Evolutionary conservation across 2,888 invertebrate genomes (phyloP).

Genomic region (Cryptosula pallasiana): DNA sequence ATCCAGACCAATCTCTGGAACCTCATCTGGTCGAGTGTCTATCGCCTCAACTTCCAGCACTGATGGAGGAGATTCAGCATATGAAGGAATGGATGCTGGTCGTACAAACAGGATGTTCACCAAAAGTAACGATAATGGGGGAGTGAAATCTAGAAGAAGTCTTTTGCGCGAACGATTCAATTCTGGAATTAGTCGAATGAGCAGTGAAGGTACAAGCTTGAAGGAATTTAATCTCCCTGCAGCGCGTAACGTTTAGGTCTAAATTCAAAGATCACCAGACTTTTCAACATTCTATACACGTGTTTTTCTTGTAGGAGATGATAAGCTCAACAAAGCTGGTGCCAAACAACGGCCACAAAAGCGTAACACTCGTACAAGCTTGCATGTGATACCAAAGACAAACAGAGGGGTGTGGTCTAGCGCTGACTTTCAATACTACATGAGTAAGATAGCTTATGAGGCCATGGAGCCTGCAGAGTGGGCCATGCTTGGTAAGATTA

Average conservation of each 20-base stretch:
- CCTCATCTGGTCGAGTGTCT: neutral
- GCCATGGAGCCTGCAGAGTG: conserved; percentile 8
- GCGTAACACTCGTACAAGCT: neutral
- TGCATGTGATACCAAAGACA: neutral
- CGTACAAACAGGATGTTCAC: too few species aligned
- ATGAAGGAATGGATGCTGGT: too few species aligned
- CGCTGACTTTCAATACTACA: conserved; percentile 18
- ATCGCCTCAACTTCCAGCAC: neutral
- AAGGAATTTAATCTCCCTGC: too few species aligned
- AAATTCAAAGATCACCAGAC: too few species aligned
- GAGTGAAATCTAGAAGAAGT: too few species aligned
- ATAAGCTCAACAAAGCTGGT: neutral
- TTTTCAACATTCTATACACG: neutral
- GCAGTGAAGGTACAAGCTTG: neutral
- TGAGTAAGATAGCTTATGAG: conserved; percentile 8
- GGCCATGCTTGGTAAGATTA: conserved; percentile 17
- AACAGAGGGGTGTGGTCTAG: conserved; percentile 20
- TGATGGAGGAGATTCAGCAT: neutral
- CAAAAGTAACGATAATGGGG: too few species aligned
- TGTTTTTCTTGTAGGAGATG: neutral
- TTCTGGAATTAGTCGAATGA: neutral
- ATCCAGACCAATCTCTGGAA: neutral
- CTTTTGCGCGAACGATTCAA: too few species aligned
- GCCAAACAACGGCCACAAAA: neutral
- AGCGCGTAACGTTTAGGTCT: too few species aligned